These are phyloP conservation scores for Coregonus suidteri DNA, from an alignment of 2,797 vertebrate genomes.

Conservation along the genomic window DNA sequence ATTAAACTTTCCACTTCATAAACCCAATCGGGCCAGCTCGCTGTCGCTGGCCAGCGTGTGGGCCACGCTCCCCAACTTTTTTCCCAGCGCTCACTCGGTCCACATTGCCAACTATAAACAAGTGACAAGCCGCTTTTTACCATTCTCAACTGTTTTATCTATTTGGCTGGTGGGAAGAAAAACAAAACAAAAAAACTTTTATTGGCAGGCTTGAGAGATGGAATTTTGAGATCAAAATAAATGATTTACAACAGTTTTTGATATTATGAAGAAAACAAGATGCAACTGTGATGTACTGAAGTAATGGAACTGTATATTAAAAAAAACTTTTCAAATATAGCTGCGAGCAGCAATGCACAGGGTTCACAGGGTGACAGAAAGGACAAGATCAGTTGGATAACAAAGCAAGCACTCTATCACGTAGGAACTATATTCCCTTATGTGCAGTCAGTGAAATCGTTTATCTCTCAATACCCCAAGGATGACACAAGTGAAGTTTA, in stretches of 20 bases:
- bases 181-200: neutral
- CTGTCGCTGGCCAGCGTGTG: conserved; percentile 65
- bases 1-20: conserved; percentile 82
- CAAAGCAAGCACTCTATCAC: no score
- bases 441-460: no score
- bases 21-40: conserved; percentile 59
- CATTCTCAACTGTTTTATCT: neutral
- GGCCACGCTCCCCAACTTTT: conserved; percentile 46
- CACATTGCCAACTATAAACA: neutral
- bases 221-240: neutral
- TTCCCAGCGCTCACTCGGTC: neutral
- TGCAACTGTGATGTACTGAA: neutral
- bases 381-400: no score
- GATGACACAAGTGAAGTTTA: no score
- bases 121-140: neutral
- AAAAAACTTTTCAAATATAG: no score
- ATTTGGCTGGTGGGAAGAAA: neutral
- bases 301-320: neutral
- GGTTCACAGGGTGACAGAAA: no score
- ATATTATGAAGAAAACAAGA: neutral
- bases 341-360: no score
- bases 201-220: neutral
- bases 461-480: no score
- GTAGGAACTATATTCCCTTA: no score
- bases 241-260: neutral